phyloP scores from a whole-genome alignment of 2,113 vertebrate genomes.

The Phalacrocorax pelagicus region DNA sequence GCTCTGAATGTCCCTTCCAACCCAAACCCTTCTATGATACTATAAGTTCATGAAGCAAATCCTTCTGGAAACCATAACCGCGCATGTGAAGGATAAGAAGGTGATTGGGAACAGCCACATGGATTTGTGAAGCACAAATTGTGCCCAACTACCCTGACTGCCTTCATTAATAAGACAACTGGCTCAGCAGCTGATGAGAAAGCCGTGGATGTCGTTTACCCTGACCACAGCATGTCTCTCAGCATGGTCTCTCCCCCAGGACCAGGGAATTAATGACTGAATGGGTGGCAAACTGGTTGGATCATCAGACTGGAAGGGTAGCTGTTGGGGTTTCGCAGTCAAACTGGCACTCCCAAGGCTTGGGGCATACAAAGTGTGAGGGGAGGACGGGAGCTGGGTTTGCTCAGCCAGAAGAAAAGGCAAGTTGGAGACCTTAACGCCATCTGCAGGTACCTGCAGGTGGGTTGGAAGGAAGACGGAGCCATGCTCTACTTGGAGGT shows the following conservation, averaged over 20 bases:
- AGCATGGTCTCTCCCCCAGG: too few species aligned
- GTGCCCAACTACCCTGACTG: not conserved
- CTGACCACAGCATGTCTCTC: not conserved
- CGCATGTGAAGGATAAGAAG: not conserved
- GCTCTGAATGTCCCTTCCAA: too few species aligned
- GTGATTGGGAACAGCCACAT: not conserved
- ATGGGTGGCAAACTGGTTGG: not conserved
- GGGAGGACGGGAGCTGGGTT: not conserved
- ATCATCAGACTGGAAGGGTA: not conserved
- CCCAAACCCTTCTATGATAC: too few species aligned
- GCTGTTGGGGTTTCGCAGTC: accelerated
- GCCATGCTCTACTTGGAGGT: not conserved
- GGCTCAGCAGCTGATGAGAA: not conserved
- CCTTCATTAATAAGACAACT: not conserved
- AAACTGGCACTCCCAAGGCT: not conserved
- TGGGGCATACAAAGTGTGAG: not conserved
- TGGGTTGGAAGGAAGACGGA: not conserved
- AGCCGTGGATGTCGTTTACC: accelerated
- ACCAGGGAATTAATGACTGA: not conserved
- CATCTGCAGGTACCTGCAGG: not conserved
- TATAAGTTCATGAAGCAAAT: not conserved
- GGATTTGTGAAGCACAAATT: not conserved
- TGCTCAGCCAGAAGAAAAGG: not conserved
- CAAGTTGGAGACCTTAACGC: not conserved
- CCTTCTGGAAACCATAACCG: not conserved